Conservation (phyloP, 2,113 vertebrate genomes). For the Otocyon megalotis region DNA sequence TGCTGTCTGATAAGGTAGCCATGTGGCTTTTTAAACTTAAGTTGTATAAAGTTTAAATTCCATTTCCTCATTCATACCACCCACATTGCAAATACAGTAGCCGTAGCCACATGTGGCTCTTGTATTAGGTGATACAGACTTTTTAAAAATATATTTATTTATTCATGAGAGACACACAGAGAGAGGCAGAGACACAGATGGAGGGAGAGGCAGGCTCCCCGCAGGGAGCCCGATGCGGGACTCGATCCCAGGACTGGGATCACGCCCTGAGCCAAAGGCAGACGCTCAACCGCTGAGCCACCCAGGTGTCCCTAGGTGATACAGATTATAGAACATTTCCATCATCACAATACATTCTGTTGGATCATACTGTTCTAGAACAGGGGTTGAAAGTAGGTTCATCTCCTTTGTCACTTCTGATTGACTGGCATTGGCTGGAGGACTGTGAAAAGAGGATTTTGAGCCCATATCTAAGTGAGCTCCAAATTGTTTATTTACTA, state of each 20-base stretch:
- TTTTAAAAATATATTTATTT: too few relatives aligned
- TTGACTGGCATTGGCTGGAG: background rate
- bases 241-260: too few relatives aligned
- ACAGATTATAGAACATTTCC: background rate
- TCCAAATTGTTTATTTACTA: background rate
- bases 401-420: background rate
- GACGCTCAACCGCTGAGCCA: too few relatives aligned
- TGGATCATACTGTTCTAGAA: background rate
- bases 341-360: background rate
- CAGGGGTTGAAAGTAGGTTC: background rate
- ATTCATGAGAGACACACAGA: too few relatives aligned
- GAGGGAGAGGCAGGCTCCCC: too few relatives aligned
- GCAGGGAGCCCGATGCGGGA: too few relatives aligned
- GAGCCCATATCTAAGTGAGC: background rate
- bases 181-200: too few relatives aligned
- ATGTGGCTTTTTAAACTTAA: constrained; percentile 27
- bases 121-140: background rate
- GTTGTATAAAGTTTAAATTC: background rate
- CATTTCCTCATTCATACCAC: background rate
- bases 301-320: background rate
- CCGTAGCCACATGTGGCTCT: background rate
- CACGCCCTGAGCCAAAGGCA: too few relatives aligned
- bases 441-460: background rate
- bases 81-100: background rate
- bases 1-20: background rate